Percentiles rank a stretch among this genome's conserved stretches.
Conservation (phyloP, 2,113 vertebrate genomes). For the Eptatretus burgeri region DNA sequence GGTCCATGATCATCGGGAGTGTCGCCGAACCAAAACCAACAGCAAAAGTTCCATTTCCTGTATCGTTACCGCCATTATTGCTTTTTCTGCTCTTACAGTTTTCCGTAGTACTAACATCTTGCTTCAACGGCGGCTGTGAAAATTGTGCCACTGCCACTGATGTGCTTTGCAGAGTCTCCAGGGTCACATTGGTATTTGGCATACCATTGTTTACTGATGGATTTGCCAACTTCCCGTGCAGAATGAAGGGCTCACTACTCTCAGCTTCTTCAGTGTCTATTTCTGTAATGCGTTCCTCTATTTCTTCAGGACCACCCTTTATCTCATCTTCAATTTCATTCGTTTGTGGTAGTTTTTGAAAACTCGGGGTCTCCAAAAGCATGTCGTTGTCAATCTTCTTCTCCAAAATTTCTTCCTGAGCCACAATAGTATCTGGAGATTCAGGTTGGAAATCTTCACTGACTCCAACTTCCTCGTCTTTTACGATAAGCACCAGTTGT, state of each 20-base stretch:
- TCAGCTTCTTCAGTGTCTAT: background rate
- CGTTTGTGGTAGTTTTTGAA: background rate
- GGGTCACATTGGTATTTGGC: slow-evolving; percentile 88
- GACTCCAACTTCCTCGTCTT: slow-evolving; percentile 41
- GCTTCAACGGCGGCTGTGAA: slow-evolving; percentile 27
- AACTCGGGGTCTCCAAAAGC: no score
- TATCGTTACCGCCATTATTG: background rate
- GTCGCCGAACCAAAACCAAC: slow-evolving; percentile 31
- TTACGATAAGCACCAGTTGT: slow-evolving; percentile 66
- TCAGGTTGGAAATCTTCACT: slow-evolving; percentile 20
- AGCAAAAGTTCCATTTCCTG: background rate
- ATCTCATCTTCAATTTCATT: background rate
- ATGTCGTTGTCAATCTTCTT: no score
- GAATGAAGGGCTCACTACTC: background rate
- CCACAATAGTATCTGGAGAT: background rate
- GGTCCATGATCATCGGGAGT: slow-evolving; percentile 81
- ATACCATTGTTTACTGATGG: slow-evolving; percentile 35
- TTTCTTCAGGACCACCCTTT: background rate
- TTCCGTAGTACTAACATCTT: background rate
- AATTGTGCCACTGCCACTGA: slow-evolving; percentile 90
- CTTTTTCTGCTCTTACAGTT: background rate
- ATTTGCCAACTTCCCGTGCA: slow-evolving; percentile 11
- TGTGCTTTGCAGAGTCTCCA: slow-evolving; percentile 84
- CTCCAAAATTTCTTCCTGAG: no score
- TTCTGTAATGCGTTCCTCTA: background rate